These are phyloP conservation scores for Pipa parva DNA, from an alignment of 2,113 vertebrate species.

Conservation along the genomic window DNA sequence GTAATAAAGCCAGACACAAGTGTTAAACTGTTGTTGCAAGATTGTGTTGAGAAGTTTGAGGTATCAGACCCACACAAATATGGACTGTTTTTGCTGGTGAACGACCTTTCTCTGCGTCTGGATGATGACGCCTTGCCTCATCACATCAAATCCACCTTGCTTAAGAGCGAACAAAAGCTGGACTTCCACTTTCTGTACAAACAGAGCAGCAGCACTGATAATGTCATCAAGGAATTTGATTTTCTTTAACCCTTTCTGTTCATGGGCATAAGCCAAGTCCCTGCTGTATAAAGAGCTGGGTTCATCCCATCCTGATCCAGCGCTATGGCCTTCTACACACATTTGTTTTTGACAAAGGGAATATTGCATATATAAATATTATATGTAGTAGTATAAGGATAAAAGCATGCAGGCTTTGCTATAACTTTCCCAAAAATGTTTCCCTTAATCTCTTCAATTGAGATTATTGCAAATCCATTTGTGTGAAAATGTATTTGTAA, in stretches of 20 bases:
- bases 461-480: no score
- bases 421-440: no score
- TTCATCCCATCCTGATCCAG: neutral
- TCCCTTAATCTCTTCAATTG: no score
- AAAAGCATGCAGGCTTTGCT: no score
- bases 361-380: no score
- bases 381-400: no score
- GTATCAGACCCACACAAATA: constrained; percentile 64
- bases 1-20: constrained; percentile 69
- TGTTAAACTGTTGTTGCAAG: constrained; percentile 67
- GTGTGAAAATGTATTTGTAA: no score
- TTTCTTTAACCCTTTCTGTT: constrained; percentile 45
- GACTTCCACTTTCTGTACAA: constrained; percentile 90
- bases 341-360: no score
- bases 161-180: constrained; percentile 68
- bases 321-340: no score
- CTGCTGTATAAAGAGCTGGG: no score
- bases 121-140: constrained; percentile 75
- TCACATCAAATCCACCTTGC: constrained; percentile 73
- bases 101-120: constrained; percentile 66
- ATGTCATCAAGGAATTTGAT: constrained; percentile 59
- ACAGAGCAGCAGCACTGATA: constrained; percentile 51
- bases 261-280: no score
- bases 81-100: constrained; percentile 72
- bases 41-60: constrained; percentile 84